These are phyloP conservation scores for Cheilosia variabilis DNA, from an alignment of 2,888 invertebrate species.

Conservation along the genomic window DNA sequence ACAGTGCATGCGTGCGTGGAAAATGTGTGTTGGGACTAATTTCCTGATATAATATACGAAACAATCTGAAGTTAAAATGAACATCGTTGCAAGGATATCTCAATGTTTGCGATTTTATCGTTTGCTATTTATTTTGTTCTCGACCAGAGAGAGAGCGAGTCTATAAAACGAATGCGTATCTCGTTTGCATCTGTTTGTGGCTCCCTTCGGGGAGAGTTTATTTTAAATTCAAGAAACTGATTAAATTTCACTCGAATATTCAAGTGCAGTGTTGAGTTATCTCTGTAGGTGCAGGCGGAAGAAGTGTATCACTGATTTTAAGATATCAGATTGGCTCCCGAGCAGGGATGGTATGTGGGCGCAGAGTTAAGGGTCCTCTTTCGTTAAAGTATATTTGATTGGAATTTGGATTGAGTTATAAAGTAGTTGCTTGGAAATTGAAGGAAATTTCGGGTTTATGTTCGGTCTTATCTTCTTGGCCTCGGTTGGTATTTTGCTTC, in stretches of 20 bases:
- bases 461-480: too few species aligned
- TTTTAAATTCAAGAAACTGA: slow-evolving; percentile 10
- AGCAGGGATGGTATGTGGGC: too few species aligned
- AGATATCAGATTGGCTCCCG: background rate
- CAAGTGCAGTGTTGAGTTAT: background rate
- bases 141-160: background rate
- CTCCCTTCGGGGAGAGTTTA: background rate
- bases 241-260: slow-evolving; percentile 16
- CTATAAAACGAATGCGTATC: background rate
- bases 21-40: slow-evolving; percentile 52
- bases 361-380: too few species aligned
- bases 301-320: background rate
- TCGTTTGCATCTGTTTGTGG: background rate
- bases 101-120: slow-evolving; percentile 41
- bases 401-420: too few species aligned
- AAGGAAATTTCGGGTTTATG: too few species aligned
- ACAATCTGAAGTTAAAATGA: slow-evolving; percentile 63
- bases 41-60: slow-evolving; percentile 56
- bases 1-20: slow-evolving; percentile 53
- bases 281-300: background rate
- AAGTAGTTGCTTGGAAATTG: too few species aligned
- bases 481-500: too few species aligned
- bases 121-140: slow-evolving; percentile 30
- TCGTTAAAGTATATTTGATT: too few species aligned
- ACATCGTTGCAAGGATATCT: slow-evolving; percentile 59